phyloP scores from a whole-genome alignment of 2,888 invertebrate species.

The Malthinus seriepunctatus region DNA sequence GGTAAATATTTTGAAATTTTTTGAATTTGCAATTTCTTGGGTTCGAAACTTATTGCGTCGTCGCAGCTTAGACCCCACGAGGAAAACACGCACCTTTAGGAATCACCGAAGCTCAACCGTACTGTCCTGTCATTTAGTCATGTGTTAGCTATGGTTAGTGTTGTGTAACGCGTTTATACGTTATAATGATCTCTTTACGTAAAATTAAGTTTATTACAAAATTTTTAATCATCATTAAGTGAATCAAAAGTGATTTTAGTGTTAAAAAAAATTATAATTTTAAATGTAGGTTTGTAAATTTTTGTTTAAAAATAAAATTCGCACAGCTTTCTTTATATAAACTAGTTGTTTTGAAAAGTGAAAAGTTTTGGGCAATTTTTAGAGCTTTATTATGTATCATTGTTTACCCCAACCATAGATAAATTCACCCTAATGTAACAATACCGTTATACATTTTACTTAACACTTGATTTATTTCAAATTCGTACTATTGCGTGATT shows the following conservation, averaged over 20 bases:
- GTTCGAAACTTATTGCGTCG: not conserved
- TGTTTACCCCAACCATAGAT: slow-evolving; percentile 1
- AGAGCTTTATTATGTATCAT: not conserved
- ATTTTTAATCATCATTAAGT: not conserved
- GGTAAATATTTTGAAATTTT: no score
- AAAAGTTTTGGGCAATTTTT: no score
- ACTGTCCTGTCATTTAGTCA: not conserved
- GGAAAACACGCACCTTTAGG: slow-evolving; percentile 6
- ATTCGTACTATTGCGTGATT: not conserved
- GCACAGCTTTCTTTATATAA: no score
- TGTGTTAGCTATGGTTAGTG: slow-evolving; percentile 3
- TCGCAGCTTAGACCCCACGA: slow-evolving; percentile 1
- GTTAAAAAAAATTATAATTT: no score
- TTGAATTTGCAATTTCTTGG: no score
- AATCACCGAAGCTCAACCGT: not conserved
- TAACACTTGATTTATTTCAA: slow-evolving; percentile 1
- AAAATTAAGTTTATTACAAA: slow-evolving; percentile 1
- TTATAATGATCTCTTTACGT: not conserved
- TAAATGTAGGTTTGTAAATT: no score
- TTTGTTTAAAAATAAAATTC: no score
- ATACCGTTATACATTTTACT: slow-evolving; percentile 5
- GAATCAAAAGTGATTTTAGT: no score
- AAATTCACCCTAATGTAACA: slow-evolving; percentile 3
- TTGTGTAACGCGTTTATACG: not conserved
- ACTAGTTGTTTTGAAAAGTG: no score